Evolutionary conservation across 23 tunicate species (phyloP).

Genomic region (Ciona savignyi): DNA sequence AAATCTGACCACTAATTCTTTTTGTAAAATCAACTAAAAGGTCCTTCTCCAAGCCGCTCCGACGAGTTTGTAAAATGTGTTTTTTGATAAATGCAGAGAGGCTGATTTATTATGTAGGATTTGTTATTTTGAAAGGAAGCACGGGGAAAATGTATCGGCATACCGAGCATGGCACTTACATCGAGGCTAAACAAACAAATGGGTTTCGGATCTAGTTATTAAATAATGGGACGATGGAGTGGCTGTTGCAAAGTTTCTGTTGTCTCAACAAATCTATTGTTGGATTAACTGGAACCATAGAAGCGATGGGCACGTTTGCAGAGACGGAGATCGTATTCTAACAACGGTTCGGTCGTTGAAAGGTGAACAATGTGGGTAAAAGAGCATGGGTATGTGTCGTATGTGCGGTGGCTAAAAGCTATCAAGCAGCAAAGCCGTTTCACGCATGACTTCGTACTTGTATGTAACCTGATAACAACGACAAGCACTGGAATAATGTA

Average conservation of each 20-base stretch:
- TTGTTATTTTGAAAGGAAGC: not conserved
- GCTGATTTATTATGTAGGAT: too few relatives aligned
- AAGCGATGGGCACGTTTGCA: not conserved
- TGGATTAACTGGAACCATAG: not conserved
- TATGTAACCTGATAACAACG: not conserved
- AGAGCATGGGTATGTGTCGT: not conserved
- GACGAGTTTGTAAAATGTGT: too few relatives aligned
- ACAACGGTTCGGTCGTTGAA: not conserved
- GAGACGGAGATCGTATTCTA: not conserved
- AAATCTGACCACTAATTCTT: not conserved
- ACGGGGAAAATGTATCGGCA: not conserved
- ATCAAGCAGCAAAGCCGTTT: not conserved
- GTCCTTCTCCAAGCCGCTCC: too few relatives aligned
- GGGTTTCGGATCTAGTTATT: constrained; percentile 1
- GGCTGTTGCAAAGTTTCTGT: not conserved
- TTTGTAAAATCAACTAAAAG: not conserved
- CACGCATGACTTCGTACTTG: not conserved
- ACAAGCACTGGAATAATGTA: not conserved
- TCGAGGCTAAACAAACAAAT: not conserved
- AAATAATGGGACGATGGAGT: constrained; percentile 1
- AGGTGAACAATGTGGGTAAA: not conserved
- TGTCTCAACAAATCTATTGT: not conserved
- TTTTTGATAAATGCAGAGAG: too few relatives aligned
- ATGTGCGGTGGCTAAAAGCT: not conserved
- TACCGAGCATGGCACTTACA: not conserved